Conservation (phyloP, 2,113 vertebrate genomes). For the Glaucomys volans region DNA sequence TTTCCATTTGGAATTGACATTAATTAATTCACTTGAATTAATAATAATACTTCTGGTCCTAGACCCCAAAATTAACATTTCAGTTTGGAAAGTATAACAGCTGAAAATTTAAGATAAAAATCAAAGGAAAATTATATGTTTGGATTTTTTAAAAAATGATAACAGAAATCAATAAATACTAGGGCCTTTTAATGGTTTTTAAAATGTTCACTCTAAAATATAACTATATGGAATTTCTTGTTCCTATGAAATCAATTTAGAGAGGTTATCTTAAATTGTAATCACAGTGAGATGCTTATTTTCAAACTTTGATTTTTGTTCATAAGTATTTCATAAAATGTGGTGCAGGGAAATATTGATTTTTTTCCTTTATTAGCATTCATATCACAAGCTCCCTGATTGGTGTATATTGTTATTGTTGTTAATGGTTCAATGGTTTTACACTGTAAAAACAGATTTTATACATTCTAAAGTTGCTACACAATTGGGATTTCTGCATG, state of each 20-base stretch:
- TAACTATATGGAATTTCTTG: too few species aligned
- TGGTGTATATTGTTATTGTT: conserved; percentile 44
- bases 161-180: not conserved
- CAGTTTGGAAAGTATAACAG: not conserved
- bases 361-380: not conserved
- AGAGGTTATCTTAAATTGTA: not conserved
- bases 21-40: not conserved
- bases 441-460: not conserved
- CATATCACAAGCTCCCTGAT: conserved; percentile 24
- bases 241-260: not conserved
- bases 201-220: too few species aligned
- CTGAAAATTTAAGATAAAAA: conserved; percentile 12
- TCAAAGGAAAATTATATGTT: not conserved
- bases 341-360: not conserved
- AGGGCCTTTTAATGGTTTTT: not conserved
- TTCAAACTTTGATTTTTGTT: conserved; percentile 45
- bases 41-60: not conserved
- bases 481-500: not conserved
- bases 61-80: not conserved
- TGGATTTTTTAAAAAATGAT: not conserved
- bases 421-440: not conserved
- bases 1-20: not conserved
- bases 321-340: conserved; percentile 26
- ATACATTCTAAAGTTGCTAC: conserved; percentile 41
- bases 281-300: not conserved